phyloP scores from a whole-genome alignment of 2,888 invertebrate species.

The Punctoribates punctum region DNA sequence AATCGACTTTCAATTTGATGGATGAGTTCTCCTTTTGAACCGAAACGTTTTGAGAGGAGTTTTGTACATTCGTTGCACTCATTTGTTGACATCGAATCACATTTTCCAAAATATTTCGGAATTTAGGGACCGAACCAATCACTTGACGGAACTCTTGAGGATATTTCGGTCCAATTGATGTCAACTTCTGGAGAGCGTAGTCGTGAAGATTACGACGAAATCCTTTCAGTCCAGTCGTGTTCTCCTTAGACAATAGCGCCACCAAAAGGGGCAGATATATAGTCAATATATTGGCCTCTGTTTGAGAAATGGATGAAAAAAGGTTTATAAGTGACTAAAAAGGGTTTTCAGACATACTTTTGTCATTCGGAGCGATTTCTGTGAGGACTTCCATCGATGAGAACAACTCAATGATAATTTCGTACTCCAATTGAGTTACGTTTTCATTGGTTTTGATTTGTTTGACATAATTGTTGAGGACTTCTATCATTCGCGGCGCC shows the following conservation, averaged over 20 bases:
- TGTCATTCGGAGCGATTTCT: constrained; percentile 68
- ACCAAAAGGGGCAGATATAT: constrained; percentile 85
- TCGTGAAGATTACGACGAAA: constrained; percentile 71
- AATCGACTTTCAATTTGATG: constrained; percentile 89
- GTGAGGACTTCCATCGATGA: constrained; percentile 71
- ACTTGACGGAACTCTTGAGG: constrained; percentile 89
- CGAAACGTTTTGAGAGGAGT: constrained; percentile 33
- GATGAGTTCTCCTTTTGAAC: constrained; percentile 55
- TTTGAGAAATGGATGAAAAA: constrained; percentile 43
- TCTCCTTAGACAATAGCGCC: constrained; percentile 72
- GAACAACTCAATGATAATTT: constrained; percentile 68
- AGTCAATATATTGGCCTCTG: constrained; percentile 84
- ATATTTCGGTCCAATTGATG: constrained; percentile 85
- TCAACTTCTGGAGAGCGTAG: constrained; percentile 80
- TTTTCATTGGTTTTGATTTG: constrained; percentile 62
- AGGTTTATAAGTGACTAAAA: constrained; percentile 31
- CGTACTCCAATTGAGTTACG: constrained; percentile 64
- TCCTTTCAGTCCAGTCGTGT: constrained; percentile 57
- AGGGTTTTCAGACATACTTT: constrained; percentile 62
- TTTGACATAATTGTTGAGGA: constrained; percentile 60
- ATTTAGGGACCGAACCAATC: constrained; percentile 75
- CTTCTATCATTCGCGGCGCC: constrained; percentile 71
- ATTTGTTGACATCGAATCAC: constrained; percentile 71
- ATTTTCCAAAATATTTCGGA: constrained; percentile 75
- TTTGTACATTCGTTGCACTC: constrained; percentile 54